Percentiles rank a stretch among this genome's conserved stretches.
These are phyloP conservation scores for Rhodinocichla rosea DNA, from an alignment of 2,113 vertebrate species.

Conservation along the genomic window DNA sequence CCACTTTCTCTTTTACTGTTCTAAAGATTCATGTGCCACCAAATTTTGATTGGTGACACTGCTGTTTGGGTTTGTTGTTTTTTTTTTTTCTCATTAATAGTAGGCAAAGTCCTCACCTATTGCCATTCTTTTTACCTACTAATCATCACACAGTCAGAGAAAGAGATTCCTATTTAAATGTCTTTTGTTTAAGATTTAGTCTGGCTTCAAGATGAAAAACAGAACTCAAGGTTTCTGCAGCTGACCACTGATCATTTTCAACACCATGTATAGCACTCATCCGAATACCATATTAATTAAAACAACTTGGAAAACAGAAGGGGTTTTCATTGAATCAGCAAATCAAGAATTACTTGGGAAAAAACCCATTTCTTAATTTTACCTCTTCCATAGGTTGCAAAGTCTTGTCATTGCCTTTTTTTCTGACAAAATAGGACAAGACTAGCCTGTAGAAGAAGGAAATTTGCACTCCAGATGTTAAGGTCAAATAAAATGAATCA, in stretches of 20 bases:
- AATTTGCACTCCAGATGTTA: neutral
- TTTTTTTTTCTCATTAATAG: neutral
- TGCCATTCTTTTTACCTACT: neutral
- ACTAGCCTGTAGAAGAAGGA: neutral
- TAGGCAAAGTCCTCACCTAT: neutral
- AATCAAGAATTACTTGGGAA: neutral
- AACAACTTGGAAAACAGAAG: neutral
- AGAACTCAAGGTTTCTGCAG: neutral
- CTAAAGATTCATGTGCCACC: neutral
- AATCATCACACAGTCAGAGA: neutral
- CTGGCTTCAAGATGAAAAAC: neutral
- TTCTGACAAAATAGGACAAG: neutral
- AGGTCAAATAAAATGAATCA: neutral
- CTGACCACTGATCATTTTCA: neutral
- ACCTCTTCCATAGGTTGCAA: neutral
- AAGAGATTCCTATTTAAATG: neutral
- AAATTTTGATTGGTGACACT: neutral
- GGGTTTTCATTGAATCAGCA: neutral
- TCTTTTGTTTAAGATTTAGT: neutral
- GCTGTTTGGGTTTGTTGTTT: neutral
- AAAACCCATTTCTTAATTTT: fast-evolving
- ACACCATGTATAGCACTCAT: neutral
- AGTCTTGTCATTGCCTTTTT: neutral
- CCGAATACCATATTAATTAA: neutral
- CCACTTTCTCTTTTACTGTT: neutral